phyloP scores from a whole-genome alignment of 1,140 invertebrate genomes.

The Melipona quadrifasciata region DNA sequence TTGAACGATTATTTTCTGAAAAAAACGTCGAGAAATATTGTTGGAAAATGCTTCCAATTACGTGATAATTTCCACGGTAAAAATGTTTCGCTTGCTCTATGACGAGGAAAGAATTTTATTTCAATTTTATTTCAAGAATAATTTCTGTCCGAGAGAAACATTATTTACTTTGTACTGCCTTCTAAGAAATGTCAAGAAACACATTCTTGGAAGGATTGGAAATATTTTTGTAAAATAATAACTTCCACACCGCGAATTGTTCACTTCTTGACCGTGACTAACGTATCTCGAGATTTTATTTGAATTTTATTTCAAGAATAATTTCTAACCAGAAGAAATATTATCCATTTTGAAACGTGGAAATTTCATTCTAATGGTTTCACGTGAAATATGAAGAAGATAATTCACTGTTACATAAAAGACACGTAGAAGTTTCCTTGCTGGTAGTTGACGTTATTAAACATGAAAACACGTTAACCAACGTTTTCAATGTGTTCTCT shows the following conservation, averaged over 20 bases:
- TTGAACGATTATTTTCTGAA: not conserved
- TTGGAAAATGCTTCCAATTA: not conserved
- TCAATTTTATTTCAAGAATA: not conserved
- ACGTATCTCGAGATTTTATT: not conserved
- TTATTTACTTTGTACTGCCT: not conserved
- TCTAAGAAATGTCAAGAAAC: too few species aligned
- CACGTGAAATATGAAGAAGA: not conserved
- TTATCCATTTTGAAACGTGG: not conserved
- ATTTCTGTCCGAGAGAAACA: not conserved
- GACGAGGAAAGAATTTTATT: not conserved
- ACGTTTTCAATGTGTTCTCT: constrained; percentile 10
- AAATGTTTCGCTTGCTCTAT: not conserved
- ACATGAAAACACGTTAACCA: not conserved
- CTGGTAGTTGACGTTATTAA: constrained; percentile 3
- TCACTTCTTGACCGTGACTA: too few species aligned
- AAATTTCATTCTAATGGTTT: not conserved
- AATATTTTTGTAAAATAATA: too few species aligned
- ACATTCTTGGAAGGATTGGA: too few species aligned
- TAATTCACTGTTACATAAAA: not conserved
- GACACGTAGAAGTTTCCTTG: not conserved
- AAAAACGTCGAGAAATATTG: not conserved
- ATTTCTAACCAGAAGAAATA: not conserved
- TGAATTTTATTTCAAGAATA: not conserved
- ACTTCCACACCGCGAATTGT: too few species aligned
- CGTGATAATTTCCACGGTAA: too few species aligned